A percentile compares a stretch with the other conserved stretches of the same genome.
Conservation (phyloP, 2,888 invertebrate species). For the Heptascelio sp. region DNA sequence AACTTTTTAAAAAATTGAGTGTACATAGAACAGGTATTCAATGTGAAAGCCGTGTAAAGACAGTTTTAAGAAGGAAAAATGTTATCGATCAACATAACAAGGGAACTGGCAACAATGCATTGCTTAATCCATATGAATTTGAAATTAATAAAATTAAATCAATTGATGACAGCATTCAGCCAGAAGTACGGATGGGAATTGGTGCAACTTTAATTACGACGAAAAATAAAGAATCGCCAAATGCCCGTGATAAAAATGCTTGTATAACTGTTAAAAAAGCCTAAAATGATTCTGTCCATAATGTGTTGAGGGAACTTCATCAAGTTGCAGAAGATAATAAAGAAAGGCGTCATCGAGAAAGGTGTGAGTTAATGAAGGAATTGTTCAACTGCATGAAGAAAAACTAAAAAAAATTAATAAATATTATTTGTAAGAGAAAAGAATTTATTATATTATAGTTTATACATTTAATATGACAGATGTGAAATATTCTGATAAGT, state of each 20-base stretch:
- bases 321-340: background rate
- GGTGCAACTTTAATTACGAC: background rate
- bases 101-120: no score
- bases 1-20: no score
- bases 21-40: no score
- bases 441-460: no score
- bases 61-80: no score
- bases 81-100: background rate
- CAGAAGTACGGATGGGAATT: background rate
- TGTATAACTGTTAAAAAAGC: background rate
- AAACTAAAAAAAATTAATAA: constrained; percentile 5
- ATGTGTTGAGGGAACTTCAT: constrained; percentile 1
- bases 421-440: no score
- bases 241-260: background rate
- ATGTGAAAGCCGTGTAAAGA: no score
- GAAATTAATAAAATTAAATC: background rate
- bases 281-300: background rate
- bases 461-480: no score
- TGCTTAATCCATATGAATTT: background rate
- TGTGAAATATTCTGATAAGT: no score
- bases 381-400: background rate
- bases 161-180: background rate
- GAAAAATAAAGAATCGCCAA: background rate
- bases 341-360: constrained; percentile 11
- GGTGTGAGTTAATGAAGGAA: constrained; percentile 3